Percentiles rank a stretch among this genome's conserved stretches.
phyloP scores from a whole-genome alignment of 2,113 vertebrate species.

The Podarcis raffonei region DNA sequence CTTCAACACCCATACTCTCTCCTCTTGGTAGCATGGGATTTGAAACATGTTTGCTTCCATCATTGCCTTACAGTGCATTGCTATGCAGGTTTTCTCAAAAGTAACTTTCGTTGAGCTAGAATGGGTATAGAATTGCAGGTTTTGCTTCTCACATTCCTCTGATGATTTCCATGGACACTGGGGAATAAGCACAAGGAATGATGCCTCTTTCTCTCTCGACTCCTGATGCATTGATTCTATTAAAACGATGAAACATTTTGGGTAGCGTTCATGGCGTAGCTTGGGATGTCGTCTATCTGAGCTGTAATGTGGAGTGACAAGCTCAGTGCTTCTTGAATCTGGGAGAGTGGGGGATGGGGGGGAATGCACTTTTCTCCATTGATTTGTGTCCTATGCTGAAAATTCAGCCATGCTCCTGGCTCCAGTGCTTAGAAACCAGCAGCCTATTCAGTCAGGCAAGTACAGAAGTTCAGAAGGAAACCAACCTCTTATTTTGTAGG shows the following conservation, averaged over 20 bases:
- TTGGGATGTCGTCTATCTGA: slow-evolving; percentile 27
- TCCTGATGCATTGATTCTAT: slow-evolving; percentile 39
- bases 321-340: slow-evolving; percentile 25
- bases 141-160: not conserved
- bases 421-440: not conserved
- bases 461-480: not conserved
- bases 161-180: not conserved
- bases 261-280: slow-evolving; percentile 37
- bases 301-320: slow-evolving; percentile 38
- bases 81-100: not conserved
- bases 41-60: not conserved
- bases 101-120: not conserved
- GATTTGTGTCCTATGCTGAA: slow-evolving; percentile 17
- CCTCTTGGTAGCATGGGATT: not conserved
- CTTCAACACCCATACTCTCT: not conserved
- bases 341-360: not conserved
- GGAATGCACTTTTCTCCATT: slow-evolving; percentile 28
- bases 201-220: not conserved
- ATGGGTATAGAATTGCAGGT: not conserved
- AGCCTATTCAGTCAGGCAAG: not conserved
- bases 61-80: not conserved
- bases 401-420: not conserved
- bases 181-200: not conserved
- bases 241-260: slow-evolving; percentile 27
- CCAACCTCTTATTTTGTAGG: fast-evolving